Evolutionary conservation across 2,888 invertebrate genomes (phyloP).

Genomic region (Acronicta psi): DNA sequence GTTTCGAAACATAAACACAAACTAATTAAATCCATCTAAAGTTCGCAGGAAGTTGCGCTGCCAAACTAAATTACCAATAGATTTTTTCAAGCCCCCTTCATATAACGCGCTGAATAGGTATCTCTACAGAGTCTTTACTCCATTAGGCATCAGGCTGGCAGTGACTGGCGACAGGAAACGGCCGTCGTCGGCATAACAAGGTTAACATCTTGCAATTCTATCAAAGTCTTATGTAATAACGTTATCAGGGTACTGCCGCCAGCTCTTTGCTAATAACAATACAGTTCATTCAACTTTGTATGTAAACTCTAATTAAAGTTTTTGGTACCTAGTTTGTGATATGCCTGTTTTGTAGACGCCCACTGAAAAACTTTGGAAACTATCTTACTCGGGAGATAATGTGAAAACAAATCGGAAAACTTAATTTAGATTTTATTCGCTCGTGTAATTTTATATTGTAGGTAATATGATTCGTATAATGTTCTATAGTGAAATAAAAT

Average conservation of each 20-base stretch:
- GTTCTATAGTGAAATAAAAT: too few relatives aligned
- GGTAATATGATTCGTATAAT: background rate
- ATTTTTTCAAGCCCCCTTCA: constrained; percentile 7
- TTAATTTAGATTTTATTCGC: constrained; percentile 31
- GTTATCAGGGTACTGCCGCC: constrained; percentile 67
- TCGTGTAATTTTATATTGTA: background rate
- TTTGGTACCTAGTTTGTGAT: constrained; percentile 37
- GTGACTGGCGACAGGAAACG: constrained; percentile 69
- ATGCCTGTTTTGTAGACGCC: constrained; percentile 24
- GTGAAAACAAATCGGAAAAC: constrained; percentile 26
- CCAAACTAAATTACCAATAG: constrained; percentile 5
- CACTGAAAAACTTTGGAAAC: constrained; percentile 40
- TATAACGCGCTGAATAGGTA: constrained; percentile 23
- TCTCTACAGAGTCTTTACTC: constrained; percentile 65
- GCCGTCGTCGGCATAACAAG: constrained; percentile 74
- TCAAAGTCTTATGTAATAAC: constrained; percentile 74
- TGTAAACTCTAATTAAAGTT: constrained; percentile 61
- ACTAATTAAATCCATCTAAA: background rate
- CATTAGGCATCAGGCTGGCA: constrained; percentile 68
- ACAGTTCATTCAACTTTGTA: constrained; percentile 53
- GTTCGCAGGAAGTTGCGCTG: background rate
- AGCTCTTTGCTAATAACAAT: constrained; percentile 50
- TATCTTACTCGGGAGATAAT: constrained; percentile 23
- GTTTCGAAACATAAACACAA: background rate
- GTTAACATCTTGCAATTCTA: constrained; percentile 79